Base-by-base conservation (phyloP, 2,797 vertebrate species). In the Graptemys geographica region DNA sequence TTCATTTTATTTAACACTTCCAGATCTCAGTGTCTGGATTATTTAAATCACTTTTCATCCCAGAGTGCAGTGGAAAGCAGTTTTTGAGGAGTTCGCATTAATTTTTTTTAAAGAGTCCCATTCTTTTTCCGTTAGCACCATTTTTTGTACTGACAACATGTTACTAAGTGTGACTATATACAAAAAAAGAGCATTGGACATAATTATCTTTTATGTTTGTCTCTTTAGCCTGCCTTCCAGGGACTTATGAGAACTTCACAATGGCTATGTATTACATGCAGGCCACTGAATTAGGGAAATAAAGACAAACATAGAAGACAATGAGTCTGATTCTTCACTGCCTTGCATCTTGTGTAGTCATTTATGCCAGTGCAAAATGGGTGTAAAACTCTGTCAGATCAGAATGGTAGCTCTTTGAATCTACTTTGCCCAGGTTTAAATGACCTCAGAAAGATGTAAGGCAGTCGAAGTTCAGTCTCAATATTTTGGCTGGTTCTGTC, bases 41-140 rank as follows among this genome's bases (percentile, higher is more conserved):
- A 87, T 37, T 92, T 85, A 69, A 87, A 91, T 86, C 2, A 56
- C 10, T 72, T 87, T 57, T 19, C 57, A 21, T 23, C 28, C 69
- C 83, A 86, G 88, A 80, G 0, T 41, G 28, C 85, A 87, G 81
- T 72, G 2, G 2, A 72, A 72, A 72, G 10, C n/a, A 72, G 18
- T 72, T 65, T 84, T 87, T 87, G 37, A 82, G 74, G 72, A n/a
- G 2, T 9, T 78, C 56, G 5, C 16, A 31, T 69, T 33, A 52
- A 27, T 52, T 4, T 72, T 86, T 86, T 55, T 56, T 49, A 41
- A 44, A 0, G 1, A 4, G 65, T 93, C 79, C 1, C 81, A 41
- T 44, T 28, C 31, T 2, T 41, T 3, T 1, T 62, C 0, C 53
- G 49, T 0, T 15, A 31, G 25, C 51, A 74, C 2, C 2, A 90